Evolutionary conservation across 2,113 vertebrate genomes (phyloP).

Genomic region (Silurus meridionalis): DNA sequence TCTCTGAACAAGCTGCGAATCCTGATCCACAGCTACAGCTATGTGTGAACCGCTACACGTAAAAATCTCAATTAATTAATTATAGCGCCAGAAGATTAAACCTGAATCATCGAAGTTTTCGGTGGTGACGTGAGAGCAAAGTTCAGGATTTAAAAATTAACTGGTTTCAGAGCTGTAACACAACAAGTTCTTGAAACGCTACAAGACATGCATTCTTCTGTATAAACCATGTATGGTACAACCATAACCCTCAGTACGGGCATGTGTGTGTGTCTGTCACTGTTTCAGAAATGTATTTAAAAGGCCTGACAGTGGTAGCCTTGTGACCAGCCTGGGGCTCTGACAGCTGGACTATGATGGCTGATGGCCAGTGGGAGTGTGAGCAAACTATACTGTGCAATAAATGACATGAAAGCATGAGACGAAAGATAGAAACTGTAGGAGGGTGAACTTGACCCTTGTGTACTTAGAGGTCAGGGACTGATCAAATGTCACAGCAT

Average conservation of each 20-base stretch:
- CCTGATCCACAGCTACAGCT: background rate
- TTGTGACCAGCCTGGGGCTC: slow-evolving; percentile 64
- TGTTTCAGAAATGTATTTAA: slow-evolving; percentile 74
- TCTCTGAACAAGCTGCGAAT: background rate
- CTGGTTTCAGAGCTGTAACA: slow-evolving; percentile 31
- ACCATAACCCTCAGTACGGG: slow-evolving; percentile 69
- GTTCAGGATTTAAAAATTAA: background rate
- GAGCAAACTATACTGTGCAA: slow-evolving; percentile 49
- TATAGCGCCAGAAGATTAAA: slow-evolving; percentile 2
- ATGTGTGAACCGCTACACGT: background rate
- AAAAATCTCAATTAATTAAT: background rate
- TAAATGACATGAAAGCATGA: slow-evolving; percentile 50
- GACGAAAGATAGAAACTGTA: slow-evolving; percentile 35
- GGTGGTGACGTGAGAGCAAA: background rate
- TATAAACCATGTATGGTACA: slow-evolving; percentile 65
- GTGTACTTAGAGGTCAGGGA: slow-evolving; percentile 36
- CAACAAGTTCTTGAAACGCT: slow-evolving; percentile 62
- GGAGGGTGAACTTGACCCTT: slow-evolving; percentile 20
- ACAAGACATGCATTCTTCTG: slow-evolving; percentile 65
- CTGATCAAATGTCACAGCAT: slow-evolving; percentile 25
- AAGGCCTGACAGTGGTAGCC: slow-evolving; percentile 66
- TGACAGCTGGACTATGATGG: slow-evolving; percentile 72
- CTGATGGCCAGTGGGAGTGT: slow-evolving; percentile 63
- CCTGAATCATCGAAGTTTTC: background rate
- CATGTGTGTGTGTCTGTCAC: slow-evolving; percentile 63